Evolutionary conservation across 2,113 vertebrate genomes (phyloP).

Genomic region (Sapayoa aenigma): DNA sequence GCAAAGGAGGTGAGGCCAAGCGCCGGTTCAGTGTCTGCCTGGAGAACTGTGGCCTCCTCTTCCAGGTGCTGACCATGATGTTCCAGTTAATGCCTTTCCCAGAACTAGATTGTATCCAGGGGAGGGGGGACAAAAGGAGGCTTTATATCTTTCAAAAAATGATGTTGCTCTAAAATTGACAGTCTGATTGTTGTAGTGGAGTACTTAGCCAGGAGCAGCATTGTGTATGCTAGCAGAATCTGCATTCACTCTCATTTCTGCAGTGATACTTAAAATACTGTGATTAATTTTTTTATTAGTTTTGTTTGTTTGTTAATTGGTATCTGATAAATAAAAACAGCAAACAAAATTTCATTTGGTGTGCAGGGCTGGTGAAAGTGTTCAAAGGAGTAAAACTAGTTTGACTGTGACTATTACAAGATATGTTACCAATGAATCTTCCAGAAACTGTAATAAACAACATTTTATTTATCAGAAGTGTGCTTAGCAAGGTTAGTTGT

Average conservation of each 20-base stretch:
- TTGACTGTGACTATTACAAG: not conserved
- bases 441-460: not conserved
- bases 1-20: not conserved
- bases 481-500: not conserved
- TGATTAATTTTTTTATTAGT: not conserved
- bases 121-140: not conserved
- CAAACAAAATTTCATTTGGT: not conserved
- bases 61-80: not conserved
- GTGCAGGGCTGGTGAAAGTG: not conserved
- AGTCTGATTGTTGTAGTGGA: not conserved
- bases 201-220: not conserved
- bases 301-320: not conserved
- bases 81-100: not conserved
- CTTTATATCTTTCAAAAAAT: not conserved
- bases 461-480: not conserved
- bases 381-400: not conserved
- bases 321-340: not conserved
- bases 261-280: not conserved
- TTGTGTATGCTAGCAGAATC: not conserved
- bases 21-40: not conserved
- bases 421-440: not conserved
- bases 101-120: not conserved
- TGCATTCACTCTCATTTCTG: not conserved
- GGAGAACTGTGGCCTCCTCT: not conserved
- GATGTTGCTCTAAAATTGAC: not conserved